phyloP scores from a whole-genome alignment of 1,140 invertebrate genomes.

The Caenorhabditis remanei region DNA sequence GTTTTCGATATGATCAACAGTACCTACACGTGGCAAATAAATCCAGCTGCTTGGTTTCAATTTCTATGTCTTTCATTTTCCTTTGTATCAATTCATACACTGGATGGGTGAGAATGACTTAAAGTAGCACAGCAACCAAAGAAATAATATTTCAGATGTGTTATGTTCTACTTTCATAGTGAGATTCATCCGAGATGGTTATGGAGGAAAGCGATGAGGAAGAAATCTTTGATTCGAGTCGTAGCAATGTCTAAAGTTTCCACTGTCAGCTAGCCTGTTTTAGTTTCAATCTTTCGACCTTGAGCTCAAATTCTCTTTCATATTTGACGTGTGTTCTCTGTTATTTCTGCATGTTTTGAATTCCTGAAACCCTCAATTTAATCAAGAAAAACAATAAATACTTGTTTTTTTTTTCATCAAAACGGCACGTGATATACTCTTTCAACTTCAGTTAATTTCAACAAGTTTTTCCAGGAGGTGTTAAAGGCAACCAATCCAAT shows the following conservation, averaged over 20 bases:
- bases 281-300: background rate
- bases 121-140: too few species aligned
- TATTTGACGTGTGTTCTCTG: background rate
- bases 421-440: background rate
- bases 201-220: slow-evolving; percentile 21
- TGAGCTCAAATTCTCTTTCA: background rate
- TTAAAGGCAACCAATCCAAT: background rate
- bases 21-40: background rate
- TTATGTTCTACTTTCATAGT: slow-evolving; percentile 45
- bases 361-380: background rate
- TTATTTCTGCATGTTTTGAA: background rate
- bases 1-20: slow-evolving; percentile 44
- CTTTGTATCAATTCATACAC: background rate
- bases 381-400: slow-evolving; percentile 4
- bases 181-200: slow-evolving; percentile 20
- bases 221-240: background rate
- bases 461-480: background rate
- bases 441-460: background rate
- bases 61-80: background rate
- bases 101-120: background rate
- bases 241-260: background rate
- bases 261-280: background rate
- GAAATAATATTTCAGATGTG: background rate
- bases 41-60: slow-evolving; percentile 12
- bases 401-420: background rate